Conservation (phyloP, 1,140 invertebrate genomes). For the Choristoneura fumiferana region DNA sequence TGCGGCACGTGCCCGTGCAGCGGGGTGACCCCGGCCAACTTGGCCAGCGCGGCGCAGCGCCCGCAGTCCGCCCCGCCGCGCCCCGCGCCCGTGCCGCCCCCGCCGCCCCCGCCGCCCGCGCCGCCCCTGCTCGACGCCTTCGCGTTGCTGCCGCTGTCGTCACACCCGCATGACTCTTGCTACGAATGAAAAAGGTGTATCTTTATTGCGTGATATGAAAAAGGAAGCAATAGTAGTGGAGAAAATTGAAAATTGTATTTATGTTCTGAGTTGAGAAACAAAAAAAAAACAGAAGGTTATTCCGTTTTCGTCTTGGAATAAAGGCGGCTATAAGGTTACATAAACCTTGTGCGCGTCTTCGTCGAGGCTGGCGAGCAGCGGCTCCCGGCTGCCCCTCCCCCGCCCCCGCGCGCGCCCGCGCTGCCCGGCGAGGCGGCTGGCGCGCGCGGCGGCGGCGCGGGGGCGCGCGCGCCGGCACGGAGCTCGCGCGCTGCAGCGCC, state of each 20-base stretch:
- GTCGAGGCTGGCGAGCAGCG: conserved; percentile 62
- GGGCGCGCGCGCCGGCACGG: conserved; percentile 47
- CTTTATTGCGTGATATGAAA: too few relatives aligned
- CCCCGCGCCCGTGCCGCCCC: conserved; percentile 24
- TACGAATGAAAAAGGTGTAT: not conserved
- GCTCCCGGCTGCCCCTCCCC: conserved; percentile 60
- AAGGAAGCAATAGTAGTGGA: too few relatives aligned
- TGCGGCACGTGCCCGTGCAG: conserved; percentile 68
- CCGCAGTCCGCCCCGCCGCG: conserved; percentile 30
- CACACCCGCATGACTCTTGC: conserved; percentile 38
- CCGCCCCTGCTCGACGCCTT: conserved; percentile 26
- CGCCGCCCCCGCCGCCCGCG: not conserved
- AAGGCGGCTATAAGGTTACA: too few relatives aligned
- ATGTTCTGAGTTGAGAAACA: too few relatives aligned
- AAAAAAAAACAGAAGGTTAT: too few relatives aligned
- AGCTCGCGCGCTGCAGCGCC: conserved; percentile 58
- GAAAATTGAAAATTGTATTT: too few relatives aligned
- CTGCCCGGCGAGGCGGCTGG: conserved; percentile 28
- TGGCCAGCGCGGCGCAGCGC: conserved; percentile 57
- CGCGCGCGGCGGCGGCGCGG: conserved; percentile 26
- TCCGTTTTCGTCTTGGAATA: too few relatives aligned
- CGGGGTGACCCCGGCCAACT: conserved; percentile 65
- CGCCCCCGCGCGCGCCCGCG: conserved; percentile 43
- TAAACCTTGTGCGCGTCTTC: conserved; percentile 62
- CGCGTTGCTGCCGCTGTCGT: conserved; percentile 2